These are phyloP conservation scores for Mycalesis mineus DNA, from an alignment of 2,888 invertebrate genomes.

Conservation along the genomic window DNA sequence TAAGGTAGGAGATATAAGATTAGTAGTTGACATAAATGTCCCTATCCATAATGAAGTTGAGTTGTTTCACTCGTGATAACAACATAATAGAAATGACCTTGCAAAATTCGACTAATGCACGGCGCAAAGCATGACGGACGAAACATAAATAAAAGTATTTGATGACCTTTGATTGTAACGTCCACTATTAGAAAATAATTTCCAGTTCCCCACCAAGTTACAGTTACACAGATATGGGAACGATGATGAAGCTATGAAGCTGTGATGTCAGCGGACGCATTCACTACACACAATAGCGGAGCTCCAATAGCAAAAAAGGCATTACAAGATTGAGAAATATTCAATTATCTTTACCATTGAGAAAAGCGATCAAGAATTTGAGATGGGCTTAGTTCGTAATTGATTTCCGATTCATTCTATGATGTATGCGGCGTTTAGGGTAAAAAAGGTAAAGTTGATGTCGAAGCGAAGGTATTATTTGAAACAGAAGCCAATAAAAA, in stretches of 20 bases:
- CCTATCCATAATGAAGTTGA: not conserved
- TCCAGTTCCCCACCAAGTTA: conserved; percentile 30
- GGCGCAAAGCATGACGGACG: conserved; percentile 14
- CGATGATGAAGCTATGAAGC: conserved; percentile 16
- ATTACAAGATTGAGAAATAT: conserved; percentile 36
- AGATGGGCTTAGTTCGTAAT: conserved; percentile 21
- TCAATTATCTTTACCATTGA: conserved; percentile 38
- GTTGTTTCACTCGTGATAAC: not conserved
- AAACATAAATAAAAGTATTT: conserved; percentile 17
- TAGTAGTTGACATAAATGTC: not conserved
- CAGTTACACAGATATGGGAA: conserved; percentile 37
- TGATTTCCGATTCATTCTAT: conserved; percentile 18
- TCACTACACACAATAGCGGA: conserved; percentile 22
- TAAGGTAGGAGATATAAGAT: not conserved
- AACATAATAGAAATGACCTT: conserved; percentile 16
- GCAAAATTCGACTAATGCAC: conserved; percentile 13
- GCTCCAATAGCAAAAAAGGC: conserved; percentile 17
- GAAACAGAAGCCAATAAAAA: not conserved
- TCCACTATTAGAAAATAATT: conserved; percentile 28
- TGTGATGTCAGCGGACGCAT: conserved; percentile 19
- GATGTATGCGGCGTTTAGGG: not conserved
- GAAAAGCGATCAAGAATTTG: conserved; percentile 20
- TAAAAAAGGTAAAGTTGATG: not conserved
- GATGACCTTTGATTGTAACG: conserved; percentile 27
- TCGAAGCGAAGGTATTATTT: not conserved